Conservation (phyloP, 2,113 vertebrate species). For the Noctilio leporinus region DNA sequence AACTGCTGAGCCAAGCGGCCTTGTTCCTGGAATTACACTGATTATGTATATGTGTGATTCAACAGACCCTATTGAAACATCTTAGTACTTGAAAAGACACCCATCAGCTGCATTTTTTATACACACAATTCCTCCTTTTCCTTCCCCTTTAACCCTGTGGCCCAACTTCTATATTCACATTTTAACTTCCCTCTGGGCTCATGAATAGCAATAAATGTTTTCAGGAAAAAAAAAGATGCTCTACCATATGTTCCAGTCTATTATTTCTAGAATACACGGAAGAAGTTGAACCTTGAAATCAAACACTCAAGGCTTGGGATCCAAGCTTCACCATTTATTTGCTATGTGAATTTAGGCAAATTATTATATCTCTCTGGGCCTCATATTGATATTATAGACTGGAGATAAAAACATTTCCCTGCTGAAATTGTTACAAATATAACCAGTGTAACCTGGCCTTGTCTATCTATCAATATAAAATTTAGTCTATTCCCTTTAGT, state of each 20-base stretch:
- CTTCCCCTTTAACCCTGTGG: not conserved
- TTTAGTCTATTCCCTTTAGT: not conserved
- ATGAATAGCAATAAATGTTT: constrained; percentile 45
- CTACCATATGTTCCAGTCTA: not conserved
- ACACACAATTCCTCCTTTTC: constrained; percentile 16
- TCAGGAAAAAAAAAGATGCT: not conserved
- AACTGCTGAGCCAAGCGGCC: constrained; percentile 87
- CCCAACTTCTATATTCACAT: not conserved
- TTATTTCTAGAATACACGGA: constrained; percentile 28
- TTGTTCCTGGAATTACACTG: constrained; percentile 83
- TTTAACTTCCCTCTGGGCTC: constrained; percentile 31
- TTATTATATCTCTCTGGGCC: not conserved
- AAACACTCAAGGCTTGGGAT: not conserved
- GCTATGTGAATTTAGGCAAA: constrained; percentile 22
- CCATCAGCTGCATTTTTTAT: constrained; percentile 42
- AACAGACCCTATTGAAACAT: constrained; percentile 60
- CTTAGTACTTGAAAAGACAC: constrained; percentile 54
- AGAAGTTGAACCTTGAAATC: not conserved
- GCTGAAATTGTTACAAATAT: not conserved
- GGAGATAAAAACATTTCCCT: not conserved
- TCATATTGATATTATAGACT: constrained; percentile 21
- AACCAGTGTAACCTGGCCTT: not conserved
- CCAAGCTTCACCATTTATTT: not conserved
- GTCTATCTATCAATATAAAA: not conserved
- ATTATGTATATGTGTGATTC: constrained; percentile 79